Evolutionary conservation across 2,113 vertebrate genomes (phyloP).

Genomic region (Nothoprocta perdicaria): DNA sequence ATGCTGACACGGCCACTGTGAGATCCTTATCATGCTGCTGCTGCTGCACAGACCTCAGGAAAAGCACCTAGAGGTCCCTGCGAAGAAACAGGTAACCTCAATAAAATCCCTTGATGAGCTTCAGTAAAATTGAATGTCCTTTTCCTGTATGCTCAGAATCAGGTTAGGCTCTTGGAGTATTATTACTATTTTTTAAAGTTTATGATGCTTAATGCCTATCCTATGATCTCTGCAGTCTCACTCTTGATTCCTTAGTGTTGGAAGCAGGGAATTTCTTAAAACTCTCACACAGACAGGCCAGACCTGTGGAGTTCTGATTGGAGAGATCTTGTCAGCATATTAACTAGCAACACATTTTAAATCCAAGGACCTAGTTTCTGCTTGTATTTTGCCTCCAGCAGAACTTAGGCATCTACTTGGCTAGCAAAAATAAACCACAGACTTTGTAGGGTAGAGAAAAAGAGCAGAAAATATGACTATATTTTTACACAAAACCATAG

Average conservation of each 20-base stretch:
- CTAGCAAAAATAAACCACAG: background rate
- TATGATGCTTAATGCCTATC: background rate
- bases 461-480: background rate
- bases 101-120: background rate
- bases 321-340: background rate
- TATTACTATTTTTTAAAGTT: background rate
- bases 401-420: background rate
- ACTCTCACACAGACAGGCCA: background rate
- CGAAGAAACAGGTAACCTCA: background rate
- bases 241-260: background rate
- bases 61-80: background rate
- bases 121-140: background rate
- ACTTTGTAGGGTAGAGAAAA: accelerated
- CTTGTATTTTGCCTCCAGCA: background rate
- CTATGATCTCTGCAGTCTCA: background rate
- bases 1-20: background rate
- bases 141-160: background rate
- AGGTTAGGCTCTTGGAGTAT: background rate
- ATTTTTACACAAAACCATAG: background rate
- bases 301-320: background rate
- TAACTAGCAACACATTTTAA: background rate
- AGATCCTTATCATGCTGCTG: background rate
- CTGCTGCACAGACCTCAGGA: background rate
- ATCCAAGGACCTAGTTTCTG: background rate
- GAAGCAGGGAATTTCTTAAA: background rate